These are phyloP conservation scores for Cerastis leucographa DNA, from an alignment of 2,888 invertebrate species.

Conservation along the genomic window DNA sequence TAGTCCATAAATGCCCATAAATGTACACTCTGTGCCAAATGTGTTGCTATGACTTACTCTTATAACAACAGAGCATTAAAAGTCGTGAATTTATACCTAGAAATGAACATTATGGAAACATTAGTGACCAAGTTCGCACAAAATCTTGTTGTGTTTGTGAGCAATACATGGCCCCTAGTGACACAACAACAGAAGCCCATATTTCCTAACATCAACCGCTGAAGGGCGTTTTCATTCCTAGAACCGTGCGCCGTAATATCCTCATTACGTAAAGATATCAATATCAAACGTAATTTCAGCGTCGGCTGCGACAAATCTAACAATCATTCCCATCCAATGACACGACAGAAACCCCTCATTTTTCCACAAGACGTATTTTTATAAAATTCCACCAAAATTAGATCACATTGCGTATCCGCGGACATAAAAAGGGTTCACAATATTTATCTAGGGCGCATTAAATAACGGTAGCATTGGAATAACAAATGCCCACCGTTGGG, in stretches of 20 bases:
- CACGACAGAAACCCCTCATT: conserved; percentile 52
- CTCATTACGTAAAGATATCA: conserved; percentile 60
- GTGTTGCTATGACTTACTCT: too few species aligned
- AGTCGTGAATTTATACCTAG: background rate
- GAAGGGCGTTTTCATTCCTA: conserved; percentile 13
- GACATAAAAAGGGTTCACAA: conserved; percentile 80
- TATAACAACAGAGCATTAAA: background rate
- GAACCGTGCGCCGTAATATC: conserved; percentile 25
- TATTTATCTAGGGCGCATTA: conserved; percentile 82
- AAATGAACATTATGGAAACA: background rate
- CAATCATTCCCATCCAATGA: conserved; percentile 56
- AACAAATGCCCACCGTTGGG: conserved; percentile 80
- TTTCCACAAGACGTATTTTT: conserved; percentile 70
- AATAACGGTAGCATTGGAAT: conserved; percentile 80
- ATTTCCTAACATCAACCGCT: conserved; percentile 13
- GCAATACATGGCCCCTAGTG: background rate
- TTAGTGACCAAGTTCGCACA: background rate
- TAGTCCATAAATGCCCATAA: background rate
- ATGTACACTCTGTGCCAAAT: background rate
- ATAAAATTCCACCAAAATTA: conserved; percentile 74
- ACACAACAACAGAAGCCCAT: conserved; percentile 17
- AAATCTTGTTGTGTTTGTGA: background rate
- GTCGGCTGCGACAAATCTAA: conserved; percentile 58
- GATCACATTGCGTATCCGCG: conserved; percentile 71
- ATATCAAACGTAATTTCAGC: conserved; percentile 60